Evolutionary conservation across 2,888 invertebrate species (phyloP), one percentile per base, ranked within the genome.

Genomic region (Drosophila imparisetae): DNA sequence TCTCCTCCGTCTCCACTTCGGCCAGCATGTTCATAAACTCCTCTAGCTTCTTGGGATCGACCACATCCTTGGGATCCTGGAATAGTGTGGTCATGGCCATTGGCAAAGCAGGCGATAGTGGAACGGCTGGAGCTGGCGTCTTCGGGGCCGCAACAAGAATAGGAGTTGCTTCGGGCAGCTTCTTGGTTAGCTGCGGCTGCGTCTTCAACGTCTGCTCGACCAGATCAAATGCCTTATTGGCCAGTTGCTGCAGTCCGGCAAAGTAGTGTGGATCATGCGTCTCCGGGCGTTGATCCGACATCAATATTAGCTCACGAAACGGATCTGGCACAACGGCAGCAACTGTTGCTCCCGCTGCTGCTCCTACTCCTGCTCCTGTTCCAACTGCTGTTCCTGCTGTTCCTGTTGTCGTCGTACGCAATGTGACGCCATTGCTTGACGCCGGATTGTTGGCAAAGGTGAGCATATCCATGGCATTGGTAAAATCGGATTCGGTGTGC

Each of bases 381-480:
- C 38, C 55, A 18, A 1, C 34, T 10, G 55, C 52, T 15, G 77
- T 42, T 36, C 36, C 10, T 24, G 66, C 7, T 8, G 63, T 32
- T 7, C 69, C 21, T 6, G 70, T 15, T 11, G 79, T 11, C 2
- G 57, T 8, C 0, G 66, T 29, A 6, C 78, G 82, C 48, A 90
- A 36, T 0, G 71, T 62, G 2, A 81, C 70, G 1, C 87, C 87
- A 7, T 73, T 76, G 48, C 87, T 91, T 13, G 86, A 67, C 0
- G 88, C 72, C 2, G 91, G 83, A 91, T 98, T 97, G 81, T 95
- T 95, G 13, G 97, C 96, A 92, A 96, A 97, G 0, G 97, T 96
- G 94, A 98, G 96, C 77, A 97, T 96, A 91, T 97, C 97, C 64
- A 97, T 94, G 1, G 97, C 96, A 18, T 96, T 95, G 5, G 96